Percentiles rank a stretch among this genome's conserved stretches.
Conservation (phyloP, 2,888 invertebrate genomes). For the Thalpophila matura region DNA sequence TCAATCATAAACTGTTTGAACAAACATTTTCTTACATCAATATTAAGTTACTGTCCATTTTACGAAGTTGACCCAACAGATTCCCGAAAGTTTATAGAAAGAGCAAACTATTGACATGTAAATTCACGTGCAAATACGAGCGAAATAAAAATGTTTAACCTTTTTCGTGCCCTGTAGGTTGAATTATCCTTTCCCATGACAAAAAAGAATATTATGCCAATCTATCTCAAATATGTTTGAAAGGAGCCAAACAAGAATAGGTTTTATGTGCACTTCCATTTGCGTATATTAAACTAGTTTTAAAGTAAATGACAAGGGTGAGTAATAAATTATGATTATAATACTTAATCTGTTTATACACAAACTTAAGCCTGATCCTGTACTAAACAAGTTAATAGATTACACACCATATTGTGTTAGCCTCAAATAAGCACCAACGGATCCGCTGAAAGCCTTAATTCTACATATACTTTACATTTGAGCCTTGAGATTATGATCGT, state of each 20-base stretch:
- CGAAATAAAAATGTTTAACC: slow-evolving; percentile 33
- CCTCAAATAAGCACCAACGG: slow-evolving; percentile 31
- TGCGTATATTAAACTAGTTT: neutral
- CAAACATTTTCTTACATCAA: slow-evolving; percentile 47
- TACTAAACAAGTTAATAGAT: slow-evolving; percentile 50
- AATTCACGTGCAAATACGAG: slow-evolving; percentile 50
- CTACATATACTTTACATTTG: slow-evolving; percentile 51
- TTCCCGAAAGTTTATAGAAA: slow-evolving; percentile 39
- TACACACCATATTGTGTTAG: slow-evolving; percentile 28
- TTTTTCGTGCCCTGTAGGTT: slow-evolving; percentile 23
- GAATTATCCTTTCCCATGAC: slow-evolving; percentile 29
- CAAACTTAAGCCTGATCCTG: slow-evolving; percentile 20
- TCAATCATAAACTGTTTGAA: slow-evolving; percentile 62
- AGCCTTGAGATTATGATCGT: slow-evolving; percentile 42
- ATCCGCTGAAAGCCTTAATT: slow-evolving; percentile 43
- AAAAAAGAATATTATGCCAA: slow-evolving; percentile 35
- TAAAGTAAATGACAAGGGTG: slow-evolving; percentile 15
- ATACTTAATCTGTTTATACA: slow-evolving; percentile 32
- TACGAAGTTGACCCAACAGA: slow-evolving; percentile 44
- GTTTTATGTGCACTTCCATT: neutral
- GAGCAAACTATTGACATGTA: slow-evolving; percentile 48
- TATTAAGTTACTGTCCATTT: slow-evolving; percentile 40
- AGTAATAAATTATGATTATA: slow-evolving; percentile 39
- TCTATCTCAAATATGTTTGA: slow-evolving; percentile 20
- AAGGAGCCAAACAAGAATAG: slow-evolving; percentile 7